Conservation (phyloP, 2,113 vertebrate species). For the Dicaeum eximium region DNA sequence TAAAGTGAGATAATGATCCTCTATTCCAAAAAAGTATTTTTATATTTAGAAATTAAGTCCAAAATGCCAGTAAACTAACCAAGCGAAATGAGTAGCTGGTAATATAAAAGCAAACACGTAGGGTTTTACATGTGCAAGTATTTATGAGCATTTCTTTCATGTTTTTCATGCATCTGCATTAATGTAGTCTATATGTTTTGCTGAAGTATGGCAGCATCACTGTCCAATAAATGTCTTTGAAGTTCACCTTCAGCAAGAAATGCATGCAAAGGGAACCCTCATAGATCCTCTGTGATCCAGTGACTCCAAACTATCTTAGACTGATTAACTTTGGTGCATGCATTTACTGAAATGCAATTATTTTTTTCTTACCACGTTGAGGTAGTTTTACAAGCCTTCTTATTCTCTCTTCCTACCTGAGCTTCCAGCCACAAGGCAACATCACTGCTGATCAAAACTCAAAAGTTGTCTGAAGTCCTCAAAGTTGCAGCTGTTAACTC, state of each 20-base stretch:
- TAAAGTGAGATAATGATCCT: neutral
- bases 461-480: neutral
- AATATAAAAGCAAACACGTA: neutral
- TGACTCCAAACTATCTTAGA: neutral
- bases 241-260: neutral
- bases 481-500: neutral
- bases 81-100: neutral
- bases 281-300: neutral
- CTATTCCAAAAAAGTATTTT: neutral
- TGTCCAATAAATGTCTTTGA: neutral
- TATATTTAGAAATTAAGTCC: neutral
- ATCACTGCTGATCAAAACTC: neutral
- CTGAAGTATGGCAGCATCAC: neutral
- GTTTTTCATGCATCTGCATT: neutral
- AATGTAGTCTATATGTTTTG: neutral
- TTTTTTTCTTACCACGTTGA: neutral
- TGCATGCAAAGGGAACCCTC: neutral
- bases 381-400: neutral
- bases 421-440: neutral
- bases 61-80: neutral
- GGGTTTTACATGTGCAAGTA: neutral
- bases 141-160: neutral
- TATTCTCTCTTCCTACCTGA: neutral
- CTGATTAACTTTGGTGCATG: neutral
- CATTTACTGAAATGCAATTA: neutral